Base-by-base conservation (phyloP, 1,140 invertebrate species). In the Ceratoteleas bidentatus region DNA sequence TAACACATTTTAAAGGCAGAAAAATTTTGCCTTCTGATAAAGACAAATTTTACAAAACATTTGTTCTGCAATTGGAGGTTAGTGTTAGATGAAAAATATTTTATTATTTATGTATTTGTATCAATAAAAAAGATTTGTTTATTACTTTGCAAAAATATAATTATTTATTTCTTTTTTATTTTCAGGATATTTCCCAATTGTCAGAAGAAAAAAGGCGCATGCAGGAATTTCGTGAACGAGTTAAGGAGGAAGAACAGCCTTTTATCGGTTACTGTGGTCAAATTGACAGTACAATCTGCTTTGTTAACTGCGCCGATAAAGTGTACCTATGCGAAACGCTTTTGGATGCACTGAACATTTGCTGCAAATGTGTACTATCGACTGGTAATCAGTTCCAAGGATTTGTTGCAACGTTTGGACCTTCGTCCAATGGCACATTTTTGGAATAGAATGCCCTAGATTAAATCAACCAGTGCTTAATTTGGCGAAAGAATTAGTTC, bases 341-440 rank as follows among this genome's bases (percentile, higher is more conserved):
- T n/a, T 11, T 33, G 14, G 49, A 53, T 10, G 61, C 61, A 52
- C 33, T 64, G 8, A 45, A 64, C 15, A 64, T 64, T 32, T 64
- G 61, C 13, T 47, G 50, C 9, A 65, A 43, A 43, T 38, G 32
- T 40, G 33, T 53, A 3, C 40, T 58, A 58, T 56, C 53, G 13
- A 56, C 53, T 13, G 32, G 53, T 11, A 33, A 56, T 13, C 34
- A 36, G 33, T 56, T 56, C 15, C 6, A 11, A 7, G 11, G 53
- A 10, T 14, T 56, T 24, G 10, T 33, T 13, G 10, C n/a, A 56
- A 56, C n/a, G 33, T 56, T 6, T 56, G 33, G 53, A 36, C 10
- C 34, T 56, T 56, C 13, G 8, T 56, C n/a, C 33, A 36, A 11
- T 56, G 32, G 33, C 53, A 56, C 33, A 33, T 36, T 14, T 11